These are phyloP conservation scores for Perca fluviatilis DNA, from an alignment of 2,113 vertebrate species.

Conservation along the genomic window DNA sequence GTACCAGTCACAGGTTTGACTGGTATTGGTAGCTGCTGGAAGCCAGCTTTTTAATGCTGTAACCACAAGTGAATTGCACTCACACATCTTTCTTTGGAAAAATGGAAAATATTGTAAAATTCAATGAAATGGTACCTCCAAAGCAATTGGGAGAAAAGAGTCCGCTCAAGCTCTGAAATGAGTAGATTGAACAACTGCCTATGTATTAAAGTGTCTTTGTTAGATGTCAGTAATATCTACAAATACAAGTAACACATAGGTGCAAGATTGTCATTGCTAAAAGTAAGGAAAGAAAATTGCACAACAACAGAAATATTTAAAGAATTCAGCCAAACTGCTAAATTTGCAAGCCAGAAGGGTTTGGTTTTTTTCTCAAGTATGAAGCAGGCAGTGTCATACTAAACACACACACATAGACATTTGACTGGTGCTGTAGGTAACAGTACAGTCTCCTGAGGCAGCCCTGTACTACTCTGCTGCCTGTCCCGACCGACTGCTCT, in stretches of 20 bases:
- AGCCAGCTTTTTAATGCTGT: slow-evolving; percentile 22
- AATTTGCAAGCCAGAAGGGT: not conserved
- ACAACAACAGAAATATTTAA: slow-evolving; percentile 4
- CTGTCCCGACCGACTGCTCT: slow-evolving; percentile 48
- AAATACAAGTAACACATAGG: not conserved
- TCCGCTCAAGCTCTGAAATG: slow-evolving; percentile 14
- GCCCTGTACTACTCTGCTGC: slow-evolving; percentile 34
- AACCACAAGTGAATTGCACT: slow-evolving; percentile 28
- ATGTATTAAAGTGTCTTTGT: not conserved
- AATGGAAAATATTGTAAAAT: slow-evolving; percentile 41
- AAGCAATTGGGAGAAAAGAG: slow-evolving; percentile 13
- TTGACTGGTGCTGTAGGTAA: slow-evolving; percentile 50
- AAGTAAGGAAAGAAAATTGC: not conserved
- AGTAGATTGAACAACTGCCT: not conserved
- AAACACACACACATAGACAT: slow-evolving; percentile 18
- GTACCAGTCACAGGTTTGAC: slow-evolving; percentile 12
- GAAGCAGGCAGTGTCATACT: slow-evolving; percentile 29
- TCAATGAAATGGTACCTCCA: slow-evolving; percentile 18
- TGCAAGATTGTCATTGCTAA: not conserved
- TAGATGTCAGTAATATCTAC: slow-evolving; percentile 12
- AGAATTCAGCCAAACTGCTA: not conserved
- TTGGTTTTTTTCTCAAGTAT: slow-evolving; percentile 1
- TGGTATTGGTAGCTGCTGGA: slow-evolving; percentile 15
- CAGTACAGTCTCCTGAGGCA: slow-evolving; percentile 45
- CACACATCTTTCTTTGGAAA: slow-evolving; percentile 43